Evolutionary conservation across 2,797 vertebrate species (phyloP), one percentile per base, ranked within the genome.

Genomic region (Platalea minor): DNA sequence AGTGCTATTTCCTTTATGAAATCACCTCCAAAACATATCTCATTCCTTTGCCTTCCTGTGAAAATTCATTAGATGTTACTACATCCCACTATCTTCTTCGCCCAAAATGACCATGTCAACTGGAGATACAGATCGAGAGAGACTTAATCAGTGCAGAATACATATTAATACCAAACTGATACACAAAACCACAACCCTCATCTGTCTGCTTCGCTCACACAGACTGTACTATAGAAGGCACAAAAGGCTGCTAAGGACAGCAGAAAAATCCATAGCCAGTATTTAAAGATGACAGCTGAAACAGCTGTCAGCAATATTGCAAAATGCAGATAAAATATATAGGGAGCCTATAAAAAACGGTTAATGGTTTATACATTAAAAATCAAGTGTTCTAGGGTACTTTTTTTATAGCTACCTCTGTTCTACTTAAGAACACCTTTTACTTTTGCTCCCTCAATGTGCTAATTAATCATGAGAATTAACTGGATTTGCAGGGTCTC

Each of bases 211-310:
- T 43, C 4, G 4, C 85, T 77, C 63, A 61, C 24, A 45, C 73
- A 84, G 46, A 31, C 31, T 68, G 60, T 11, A 31, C 50, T 83
- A 56, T n/a, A 67, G 67, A 50, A 81, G 46, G 70, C 63, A 97
- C n/a, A 97, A 91, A 95, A 94, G 75, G 56, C 69, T 95, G 75
- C 26, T 74, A 74, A 60, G 89, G 35, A 51, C 43, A 84, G 50
- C 21, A 88, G 57, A 65, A 77, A 93, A 80, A 88, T 25, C 56
- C 67, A 41, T 48, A 31, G 5, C 35, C 2, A 2, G 31, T 48
- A 43, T 85, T 87, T 63, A 77, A 76, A 88, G 26, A 17, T 2
- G 11, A 69, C 43, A 79, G 64, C 56, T 26, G 31, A 46, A 78
- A 85, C 48, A 78, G 41, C 67, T 85, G 68, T 45, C 45, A 57